Conservation (phyloP, 2,797 vertebrate genomes). For the Sebastes aleutianus region DNA sequence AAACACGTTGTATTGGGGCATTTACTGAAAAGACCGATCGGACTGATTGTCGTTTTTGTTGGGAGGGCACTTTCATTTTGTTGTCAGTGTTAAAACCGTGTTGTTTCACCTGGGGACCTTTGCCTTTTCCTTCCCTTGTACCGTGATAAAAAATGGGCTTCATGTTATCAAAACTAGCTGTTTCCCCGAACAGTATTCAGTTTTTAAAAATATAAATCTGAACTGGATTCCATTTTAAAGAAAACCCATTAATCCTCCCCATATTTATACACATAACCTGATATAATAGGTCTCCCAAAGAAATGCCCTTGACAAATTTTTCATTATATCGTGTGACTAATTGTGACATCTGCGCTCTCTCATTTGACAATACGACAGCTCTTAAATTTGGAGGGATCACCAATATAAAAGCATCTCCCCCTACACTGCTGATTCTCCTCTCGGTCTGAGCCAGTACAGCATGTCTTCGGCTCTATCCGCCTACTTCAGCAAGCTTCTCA, state of each 20-base stretch:
- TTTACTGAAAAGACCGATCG: background rate
- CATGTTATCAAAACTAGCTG: background rate
- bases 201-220: background rate
- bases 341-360: conserved; percentile 29
- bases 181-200: background rate
- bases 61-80: background rate
- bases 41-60: background rate
- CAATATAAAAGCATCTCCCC: conserved; percentile 19
- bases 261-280: background rate
- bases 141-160: background rate
- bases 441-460: conserved; percentile 19
- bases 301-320: conserved; percentile 20
- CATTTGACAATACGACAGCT: conserved; percentile 8
- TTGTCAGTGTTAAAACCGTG: background rate
- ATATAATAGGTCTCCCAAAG: conserved; percentile 7
- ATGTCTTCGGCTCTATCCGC: conserved; percentile 37
- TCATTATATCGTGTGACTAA: conserved; percentile 20
- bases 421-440: conserved; percentile 15
- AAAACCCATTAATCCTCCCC: conserved; percentile 14
- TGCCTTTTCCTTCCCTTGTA: background rate
- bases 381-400: conserved; percentile 17
- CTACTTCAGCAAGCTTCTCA: conserved; percentile 46
- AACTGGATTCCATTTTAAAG: conserved; percentile 8
- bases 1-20: background rate
- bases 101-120: background rate